A percentile compares a stretch with the other conserved stretches of the same genome.
Conservation (phyloP, 2,113 vertebrate species). For the Hydrochoerus hydrochaeris region DNA sequence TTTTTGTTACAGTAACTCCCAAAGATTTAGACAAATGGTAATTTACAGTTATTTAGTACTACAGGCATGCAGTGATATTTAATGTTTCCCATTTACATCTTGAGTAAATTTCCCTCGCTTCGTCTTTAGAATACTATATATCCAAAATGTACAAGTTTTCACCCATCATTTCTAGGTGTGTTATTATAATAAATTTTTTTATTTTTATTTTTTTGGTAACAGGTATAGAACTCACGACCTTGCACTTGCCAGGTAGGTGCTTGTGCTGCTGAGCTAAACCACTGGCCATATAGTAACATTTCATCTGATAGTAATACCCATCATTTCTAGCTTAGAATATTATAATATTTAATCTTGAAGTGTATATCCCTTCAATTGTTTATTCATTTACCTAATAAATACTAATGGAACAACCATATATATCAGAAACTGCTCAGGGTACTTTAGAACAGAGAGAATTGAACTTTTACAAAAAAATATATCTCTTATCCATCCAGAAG, state of each 20-base stretch:
- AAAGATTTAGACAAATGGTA: not conserved
- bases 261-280: too few relatives aligned
- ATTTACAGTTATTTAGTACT: not conserved
- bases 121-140: slow-evolving; percentile 14
- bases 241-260: too few relatives aligned
- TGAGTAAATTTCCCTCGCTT: not conserved
- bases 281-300: not conserved
- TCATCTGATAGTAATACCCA: not conserved
- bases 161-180: not conserved
- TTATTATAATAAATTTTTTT: not conserved
- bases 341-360: slow-evolving; percentile 26
- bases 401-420: not conserved
- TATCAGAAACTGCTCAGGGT: not conserved
- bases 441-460: not conserved
- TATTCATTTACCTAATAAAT: not conserved
- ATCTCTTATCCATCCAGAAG: not conserved
- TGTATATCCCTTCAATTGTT: slow-evolving; percentile 34
- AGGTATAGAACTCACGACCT: too few relatives aligned
- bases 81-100: not conserved
- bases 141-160: not conserved
- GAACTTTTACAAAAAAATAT: slow-evolving; percentile 2
- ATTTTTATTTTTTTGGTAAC: not conserved
- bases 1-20: not conserved
- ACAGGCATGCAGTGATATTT: not conserved
- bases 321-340: not conserved